A percentile compares a stretch with the other conserved stretches of the same genome.
Evolutionary conservation across 2,797 vertebrate species (phyloP).

Genomic region (Smutsia gigantea): DNA sequence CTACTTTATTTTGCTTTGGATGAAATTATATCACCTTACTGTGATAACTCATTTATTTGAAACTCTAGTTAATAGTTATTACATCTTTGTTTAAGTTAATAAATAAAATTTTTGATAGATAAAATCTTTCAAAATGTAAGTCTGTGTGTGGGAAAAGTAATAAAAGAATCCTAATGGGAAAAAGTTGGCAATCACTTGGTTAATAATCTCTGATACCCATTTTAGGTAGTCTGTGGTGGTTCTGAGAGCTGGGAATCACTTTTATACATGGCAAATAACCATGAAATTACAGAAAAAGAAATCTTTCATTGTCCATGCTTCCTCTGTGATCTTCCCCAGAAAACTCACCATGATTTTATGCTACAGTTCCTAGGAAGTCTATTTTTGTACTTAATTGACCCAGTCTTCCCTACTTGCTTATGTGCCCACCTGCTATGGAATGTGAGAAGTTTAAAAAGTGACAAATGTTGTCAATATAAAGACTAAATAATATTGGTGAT

Average conservation of each 20-base stretch:
- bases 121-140: slow-evolving; percentile 43
- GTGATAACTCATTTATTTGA: slow-evolving; percentile 44
- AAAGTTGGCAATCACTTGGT: neutral
- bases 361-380: neutral
- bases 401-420: neutral
- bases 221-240: neutral
- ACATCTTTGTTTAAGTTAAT: slow-evolving; percentile 45
- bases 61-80: neutral
- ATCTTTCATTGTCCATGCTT: neutral
- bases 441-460: slow-evolving; percentile 7
- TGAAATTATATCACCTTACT: neutral
- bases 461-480: neutral
- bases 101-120: neutral
- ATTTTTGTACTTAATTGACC: neutral
- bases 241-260: neutral
- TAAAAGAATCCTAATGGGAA: slow-evolving; percentile 29
- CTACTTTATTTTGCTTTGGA: slow-evolving; percentile 3
- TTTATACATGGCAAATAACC: neutral
- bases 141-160: neutral
- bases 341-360: slow-evolving; percentile 31
- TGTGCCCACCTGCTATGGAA: neutral
- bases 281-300: neutral
- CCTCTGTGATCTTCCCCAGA: neutral
- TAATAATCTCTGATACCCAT: neutral
- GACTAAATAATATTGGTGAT: neutral